Evolutionary conservation across 1,140 invertebrate genomes (phyloP).

Genomic region (Nylanderia fulva): DNA sequence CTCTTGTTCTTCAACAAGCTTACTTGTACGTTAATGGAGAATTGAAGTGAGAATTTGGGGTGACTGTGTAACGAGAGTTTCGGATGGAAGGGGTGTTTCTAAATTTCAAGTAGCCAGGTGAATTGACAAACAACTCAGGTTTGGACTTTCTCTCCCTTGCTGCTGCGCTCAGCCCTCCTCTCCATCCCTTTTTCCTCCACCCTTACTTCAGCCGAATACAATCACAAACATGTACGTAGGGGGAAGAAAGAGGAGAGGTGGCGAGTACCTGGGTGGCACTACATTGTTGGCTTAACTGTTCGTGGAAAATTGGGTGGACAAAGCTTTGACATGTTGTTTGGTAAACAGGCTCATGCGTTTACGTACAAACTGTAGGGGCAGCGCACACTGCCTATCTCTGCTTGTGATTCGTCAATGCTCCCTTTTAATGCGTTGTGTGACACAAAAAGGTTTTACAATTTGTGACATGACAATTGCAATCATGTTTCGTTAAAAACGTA

Average conservation of each 20-base stretch:
- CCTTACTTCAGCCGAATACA: constrained; percentile 5
- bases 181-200: background rate
- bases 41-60: constrained; percentile 28
- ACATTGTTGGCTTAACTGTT: constrained; percentile 77
- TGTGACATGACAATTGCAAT: background rate
- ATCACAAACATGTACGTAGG: constrained; percentile 8
- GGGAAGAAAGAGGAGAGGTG: background rate
- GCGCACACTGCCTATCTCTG: constrained; percentile 29
- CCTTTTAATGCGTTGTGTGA: constrained; percentile 53
- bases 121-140: constrained; percentile 64
- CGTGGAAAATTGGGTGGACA: constrained; percentile 77
- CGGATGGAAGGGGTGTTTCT: background rate
- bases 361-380: constrained; percentile 68
- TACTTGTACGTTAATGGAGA: constrained; percentile 52
- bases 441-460: background rate
- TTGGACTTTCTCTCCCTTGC: background rate
- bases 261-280: constrained; percentile 59
- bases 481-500: background rate
- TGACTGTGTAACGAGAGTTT: constrained; percentile 62
- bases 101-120: constrained; percentile 62
- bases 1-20: constrained; percentile 40
- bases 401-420: constrained; percentile 66
- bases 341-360: constrained; percentile 73
- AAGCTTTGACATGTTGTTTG: constrained; percentile 80
- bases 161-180: too few species aligned